Evolutionary conservation across 2,113 vertebrate genomes (phyloP).

Genomic region (Nematolebias whitei): DNA sequence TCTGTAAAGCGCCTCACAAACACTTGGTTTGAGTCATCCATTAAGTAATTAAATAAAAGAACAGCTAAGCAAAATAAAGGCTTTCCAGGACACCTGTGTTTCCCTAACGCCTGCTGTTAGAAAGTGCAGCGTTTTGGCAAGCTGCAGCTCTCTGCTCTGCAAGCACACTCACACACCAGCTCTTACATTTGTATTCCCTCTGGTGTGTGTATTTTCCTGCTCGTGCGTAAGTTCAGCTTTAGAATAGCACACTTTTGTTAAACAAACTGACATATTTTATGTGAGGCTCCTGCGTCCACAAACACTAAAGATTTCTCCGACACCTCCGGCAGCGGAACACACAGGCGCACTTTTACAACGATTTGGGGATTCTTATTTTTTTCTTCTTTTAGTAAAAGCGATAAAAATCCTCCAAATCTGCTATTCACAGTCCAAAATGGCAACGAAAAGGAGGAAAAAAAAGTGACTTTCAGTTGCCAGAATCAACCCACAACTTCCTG

Average conservation of each 20-base stretch:
- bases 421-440: conserved; percentile 85
- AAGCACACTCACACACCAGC: background rate
- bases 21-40: conserved; percentile 48
- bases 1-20: conserved; percentile 20
- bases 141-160: conserved; percentile 37
- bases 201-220: conserved; percentile 3
- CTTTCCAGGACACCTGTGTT: conserved; percentile 58
- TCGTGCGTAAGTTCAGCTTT: conserved; percentile 12
- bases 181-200: conserved; percentile 16
- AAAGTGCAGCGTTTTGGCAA: conserved; percentile 37
- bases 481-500: conserved; percentile 93
- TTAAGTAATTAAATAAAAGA: conserved; percentile 52
- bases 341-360: conserved; percentile 83
- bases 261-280: conserved; percentile 31
- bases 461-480: conserved; percentile 83
- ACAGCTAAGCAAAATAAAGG: conserved; percentile 15
- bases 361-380: conserved; percentile 82
- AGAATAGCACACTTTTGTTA: conserved; percentile 32
- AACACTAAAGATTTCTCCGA: conserved; percentile 19
- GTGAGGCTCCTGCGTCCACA: background rate
- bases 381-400: conserved; percentile 81
- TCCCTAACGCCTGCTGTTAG: conserved; percentile 38
- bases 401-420: conserved; percentile 84
- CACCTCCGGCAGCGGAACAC: conserved; percentile 60
- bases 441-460: conserved; percentile 78